phyloP scores from a whole-genome alignment of 2,113 vertebrate genomes.

The Melanerpes aurifrons region DNA sequence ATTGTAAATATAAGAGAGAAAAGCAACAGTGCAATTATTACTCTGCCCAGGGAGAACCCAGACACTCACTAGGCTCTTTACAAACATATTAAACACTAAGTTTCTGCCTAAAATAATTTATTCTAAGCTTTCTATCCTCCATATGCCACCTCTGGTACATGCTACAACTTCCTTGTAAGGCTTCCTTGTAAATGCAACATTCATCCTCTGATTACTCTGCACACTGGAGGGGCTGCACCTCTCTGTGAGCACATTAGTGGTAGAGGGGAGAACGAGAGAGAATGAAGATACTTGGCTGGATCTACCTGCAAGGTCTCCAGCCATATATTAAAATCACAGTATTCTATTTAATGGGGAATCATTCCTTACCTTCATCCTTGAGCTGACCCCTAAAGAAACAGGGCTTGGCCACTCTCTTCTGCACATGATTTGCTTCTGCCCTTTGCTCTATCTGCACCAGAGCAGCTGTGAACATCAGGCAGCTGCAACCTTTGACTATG shows the following conservation, averaged over 20 bases:
- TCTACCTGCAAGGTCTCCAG: background rate
- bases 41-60: constrained; percentile 3
- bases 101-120: background rate
- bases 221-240: background rate
- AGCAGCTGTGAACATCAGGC: background rate
- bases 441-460: background rate
- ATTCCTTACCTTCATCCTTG: background rate
- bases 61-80: background rate
- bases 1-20: constrained; percentile 30
- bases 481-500: background rate
- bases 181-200: background rate
- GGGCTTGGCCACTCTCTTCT: background rate
- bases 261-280: background rate
- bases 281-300: background rate
- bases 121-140: background rate
- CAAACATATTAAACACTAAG: background rate
- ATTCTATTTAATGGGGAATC: background rate
- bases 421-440: background rate
- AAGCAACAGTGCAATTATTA: constrained; percentile 12
- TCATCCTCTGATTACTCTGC: background rate
- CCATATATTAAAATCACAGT: background rate
- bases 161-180: background rate
- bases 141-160: background rate
- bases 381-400: background rate
- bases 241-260: background rate